Evolutionary conservation across 2,888 invertebrate species (phyloP), one percentile per base, ranked within the genome.

Genomic region (Zaprionus bogoriensis): DNA sequence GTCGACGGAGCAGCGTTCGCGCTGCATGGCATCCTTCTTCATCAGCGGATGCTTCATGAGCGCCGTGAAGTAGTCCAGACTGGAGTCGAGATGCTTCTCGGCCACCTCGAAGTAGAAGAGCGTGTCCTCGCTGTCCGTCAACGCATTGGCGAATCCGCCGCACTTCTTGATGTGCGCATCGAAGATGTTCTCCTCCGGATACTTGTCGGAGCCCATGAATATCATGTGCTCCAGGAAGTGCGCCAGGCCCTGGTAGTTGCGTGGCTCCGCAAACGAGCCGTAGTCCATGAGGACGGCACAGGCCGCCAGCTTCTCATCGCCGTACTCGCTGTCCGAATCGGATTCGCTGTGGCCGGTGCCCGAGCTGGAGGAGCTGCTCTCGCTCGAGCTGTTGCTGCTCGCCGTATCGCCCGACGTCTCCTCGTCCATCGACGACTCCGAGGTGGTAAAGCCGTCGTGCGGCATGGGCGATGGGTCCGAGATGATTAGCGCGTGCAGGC

Each of bases 171-270:
- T 93, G 77, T 95, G 96, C 1, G 95, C 92, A 91, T 96, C 96
- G 86, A 96, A 96, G 72, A 94, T 95, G 89, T 97, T 97, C 91
- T 98, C 97, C 88, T 92, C 6, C 95, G 96, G 96, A 89, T 95
- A 98, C 88, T 97, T 97, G 86, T 95, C 93, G 74, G 96, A 97
- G 27, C 98, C 98, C 97, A 98, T 98, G 88, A 97, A 98, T 19
- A 98, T 91, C 97, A 98, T 96, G 89, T 97, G 97, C 84, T 97
- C 97, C 2, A 97, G 92, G 89, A 97, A 96, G 89, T 97, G 97
- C 0, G 96, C 96, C 89, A 97, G 90, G 0, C 97, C 97, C 75
- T 95, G 96, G 54, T 96, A 94, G 94, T 94, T 80, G 93, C 92
- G 90, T 0, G 96, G 96, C 90, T 97, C 96, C 82, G 95, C 95